Base-by-base conservation (phyloP, 2,113 vertebrate genomes). In the Atractosteus spatula region DNA sequence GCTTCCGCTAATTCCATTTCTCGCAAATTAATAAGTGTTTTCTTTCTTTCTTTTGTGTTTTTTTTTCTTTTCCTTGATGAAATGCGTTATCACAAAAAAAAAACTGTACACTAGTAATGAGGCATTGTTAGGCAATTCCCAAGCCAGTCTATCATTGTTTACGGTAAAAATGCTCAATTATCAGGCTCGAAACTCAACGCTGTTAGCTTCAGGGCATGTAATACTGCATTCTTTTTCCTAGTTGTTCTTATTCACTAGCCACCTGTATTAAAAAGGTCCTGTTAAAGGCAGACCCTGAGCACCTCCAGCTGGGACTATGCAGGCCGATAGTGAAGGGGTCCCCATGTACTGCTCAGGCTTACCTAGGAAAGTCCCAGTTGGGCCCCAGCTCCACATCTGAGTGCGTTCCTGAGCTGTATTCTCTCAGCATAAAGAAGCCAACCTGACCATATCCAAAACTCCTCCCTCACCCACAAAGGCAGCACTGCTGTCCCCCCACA, bases 1-100 rank as follows among this genome's bases (percentile, higher is more conserved):
- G 88, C 87, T 89, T 88, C 90, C 89, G 87, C 86, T 91, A 91
- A 92, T 92, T 91, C 89, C 88, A 91, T 92, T 91, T 90, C 83
- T 80, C 85, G 85, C 87, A 92, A 92, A 92, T 92, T 90, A 92
- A 92, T 92, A 90, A 88, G 86, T 69, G 77, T 88, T 87, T 92
- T 71, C 68, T 74, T 45, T 62, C 80, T 77, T 76, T 85, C 75
- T 17, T 59, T 59, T 59, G 11, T 59, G 4, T 59, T 59, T 16
- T n/a, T 16, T 59, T 59, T 59, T 59, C 14, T 59, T 87, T 81
- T 87, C 86, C 89, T 88, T 83, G 85, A 91, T 82, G 79, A 91
- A 90, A 88, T 80, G 82, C 80, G 89, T 89, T 90, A 90, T 89
- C 84, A 82, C 73, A 74, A 82, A 82, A 85, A 77, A 78, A 74